Evolutionary conservation across 1,140 invertebrate genomes (phyloP).

Genomic region (Listronotus bonariensis): DNA sequence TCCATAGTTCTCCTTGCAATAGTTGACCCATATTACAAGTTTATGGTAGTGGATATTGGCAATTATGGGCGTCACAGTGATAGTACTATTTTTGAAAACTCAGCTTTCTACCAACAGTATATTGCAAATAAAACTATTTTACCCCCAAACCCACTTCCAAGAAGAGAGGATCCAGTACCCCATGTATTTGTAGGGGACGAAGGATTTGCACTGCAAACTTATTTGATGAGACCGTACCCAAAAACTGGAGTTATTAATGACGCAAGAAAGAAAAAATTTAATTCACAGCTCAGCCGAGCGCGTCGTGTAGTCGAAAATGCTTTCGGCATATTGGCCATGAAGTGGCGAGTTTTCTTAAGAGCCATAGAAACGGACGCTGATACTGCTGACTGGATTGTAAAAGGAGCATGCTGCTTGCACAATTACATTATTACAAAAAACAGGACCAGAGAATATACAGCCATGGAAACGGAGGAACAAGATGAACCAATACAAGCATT

Average conservation of each 20-base stretch:
- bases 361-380: slow-evolving; percentile 39
- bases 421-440: slow-evolving; percentile 39
- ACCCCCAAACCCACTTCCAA: slow-evolving; percentile 40
- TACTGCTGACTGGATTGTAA: slow-evolving; percentile 34
- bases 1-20: slow-evolving; percentile 55
- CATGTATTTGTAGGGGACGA: slow-evolving; percentile 54
- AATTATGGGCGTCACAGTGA: slow-evolving; percentile 54
- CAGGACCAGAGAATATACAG: slow-evolving; percentile 13
- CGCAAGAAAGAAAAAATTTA: slow-evolving; percentile 42
- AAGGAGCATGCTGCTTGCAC: slow-evolving; percentile 42
- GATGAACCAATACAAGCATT: slow-evolving; percentile 24
- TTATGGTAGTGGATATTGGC: slow-evolving; percentile 55
- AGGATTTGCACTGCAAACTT: slow-evolving; percentile 52
- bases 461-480: slow-evolving; percentile 5
- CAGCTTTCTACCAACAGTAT: slow-evolving; percentile 43
- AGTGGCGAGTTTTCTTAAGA: slow-evolving; percentile 47
- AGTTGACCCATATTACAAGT: slow-evolving; percentile 56
- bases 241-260: slow-evolving; percentile 10
- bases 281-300: slow-evolving; percentile 49
- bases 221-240: slow-evolving; percentile 48
- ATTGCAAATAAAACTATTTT: slow-evolving; percentile 38
- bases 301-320: no score
- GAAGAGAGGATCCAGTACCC: slow-evolving; percentile 43
- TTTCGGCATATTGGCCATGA: no score
- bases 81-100: slow-evolving; percentile 48